phyloP scores from a whole-genome alignment of 92 coral and sea anemone genomes.

The Parazoanthus swiftii region DNA sequence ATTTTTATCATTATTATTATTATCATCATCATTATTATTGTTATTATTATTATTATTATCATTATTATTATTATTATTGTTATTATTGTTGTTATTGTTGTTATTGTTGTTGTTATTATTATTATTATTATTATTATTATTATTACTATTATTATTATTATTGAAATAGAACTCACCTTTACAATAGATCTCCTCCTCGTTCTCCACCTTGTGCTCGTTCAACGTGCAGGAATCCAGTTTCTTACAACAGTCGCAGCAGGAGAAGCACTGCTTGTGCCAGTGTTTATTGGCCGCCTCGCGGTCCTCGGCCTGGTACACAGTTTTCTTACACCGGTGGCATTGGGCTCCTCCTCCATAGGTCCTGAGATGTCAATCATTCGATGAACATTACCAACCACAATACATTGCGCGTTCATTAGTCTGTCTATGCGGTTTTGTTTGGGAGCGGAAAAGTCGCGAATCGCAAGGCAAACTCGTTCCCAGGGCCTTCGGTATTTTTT shows the following conservation, averaged over 20 bases:
- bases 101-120: too few species aligned
- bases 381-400: background rate
- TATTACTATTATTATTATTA: too few species aligned
- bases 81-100: too few species aligned
- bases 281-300: slow-evolving; percentile 51
- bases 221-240: slow-evolving; percentile 75
- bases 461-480: too few species aligned
- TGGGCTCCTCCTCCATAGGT: slow-evolving; percentile 7
- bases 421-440: too few species aligned
- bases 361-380: background rate
- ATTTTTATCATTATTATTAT: too few species aligned
- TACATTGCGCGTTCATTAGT: background rate
- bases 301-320: slow-evolving; percentile 70
- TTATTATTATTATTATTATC: too few species aligned
- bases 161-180: background rate
- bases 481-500: too few species aligned
- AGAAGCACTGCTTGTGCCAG: slow-evolving; percentile 75
- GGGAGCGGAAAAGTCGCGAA: too few species aligned
- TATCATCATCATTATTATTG: too few species aligned
- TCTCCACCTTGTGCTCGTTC: slow-evolving; percentile 49
- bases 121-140: too few species aligned
- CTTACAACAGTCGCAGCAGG: slow-evolving; percentile 59
- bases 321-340: slow-evolving; percentile 63
- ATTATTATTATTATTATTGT: too few species aligned
- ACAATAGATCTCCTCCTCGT: slow-evolving; percentile 6